These are phyloP conservation scores for Diorhabda carinulata DNA, from an alignment of 1,140 invertebrate genomes.

Conservation along the genomic window DNA sequence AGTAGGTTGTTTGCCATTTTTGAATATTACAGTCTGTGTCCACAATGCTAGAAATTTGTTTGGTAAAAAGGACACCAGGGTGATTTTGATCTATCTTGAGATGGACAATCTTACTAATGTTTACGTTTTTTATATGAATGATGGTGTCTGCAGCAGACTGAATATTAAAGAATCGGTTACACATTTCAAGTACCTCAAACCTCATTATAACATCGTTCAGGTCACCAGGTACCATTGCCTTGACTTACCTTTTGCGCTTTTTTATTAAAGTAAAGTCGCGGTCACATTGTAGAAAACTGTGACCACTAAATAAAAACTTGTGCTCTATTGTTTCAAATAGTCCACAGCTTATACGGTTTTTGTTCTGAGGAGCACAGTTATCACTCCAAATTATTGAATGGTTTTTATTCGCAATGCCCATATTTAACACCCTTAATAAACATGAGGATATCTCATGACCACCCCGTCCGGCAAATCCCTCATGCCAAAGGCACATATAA, in stretches of 20 bases:
- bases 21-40: slow-evolving; percentile 15
- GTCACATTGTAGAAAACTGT: no score
- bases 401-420: slow-evolving; percentile 4
- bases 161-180: slow-evolving; percentile 16
- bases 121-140: slow-evolving; percentile 10
- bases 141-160: slow-evolving; percentile 5
- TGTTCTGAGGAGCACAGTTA: slow-evolving; percentile 13
- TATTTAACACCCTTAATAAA: slow-evolving; percentile 8
- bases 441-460: slow-evolving; percentile 22
- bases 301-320: no score
- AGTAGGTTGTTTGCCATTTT: slow-evolving; percentile 12
- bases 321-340: neutral
- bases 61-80: slow-evolving; percentile 12
- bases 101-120: slow-evolving; percentile 20
- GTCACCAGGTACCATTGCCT: slow-evolving; percentile 12
- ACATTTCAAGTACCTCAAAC: neutral
- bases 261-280: slow-evolving; percentile 7
- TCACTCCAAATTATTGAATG: neutral
- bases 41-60: slow-evolving; percentile 4
- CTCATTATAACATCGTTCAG: slow-evolving; percentile 17
- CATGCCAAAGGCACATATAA: slow-evolving; percentile 22
- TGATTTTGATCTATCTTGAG: slow-evolving; percentile 12
- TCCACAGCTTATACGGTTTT: neutral
- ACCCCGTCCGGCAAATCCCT: slow-evolving; percentile 14
- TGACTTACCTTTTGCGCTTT: slow-evolving; percentile 18